Evolutionary conservation across 1,140 invertebrate genomes (phyloP).

Genomic region (Chelonus insularis): DNA sequence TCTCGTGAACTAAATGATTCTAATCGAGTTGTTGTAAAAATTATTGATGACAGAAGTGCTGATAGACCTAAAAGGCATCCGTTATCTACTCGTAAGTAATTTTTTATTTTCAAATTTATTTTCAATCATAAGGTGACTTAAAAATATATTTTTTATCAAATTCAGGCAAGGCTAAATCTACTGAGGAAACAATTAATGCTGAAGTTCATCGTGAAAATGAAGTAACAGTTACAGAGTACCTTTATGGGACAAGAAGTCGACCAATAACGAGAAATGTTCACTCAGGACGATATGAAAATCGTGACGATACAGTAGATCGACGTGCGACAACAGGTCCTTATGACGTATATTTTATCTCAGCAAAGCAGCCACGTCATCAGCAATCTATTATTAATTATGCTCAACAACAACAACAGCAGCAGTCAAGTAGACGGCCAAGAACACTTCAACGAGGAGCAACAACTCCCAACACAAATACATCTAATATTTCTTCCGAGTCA

Average conservation of each 20-base stretch:
- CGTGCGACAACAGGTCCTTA: conserved; percentile 43
- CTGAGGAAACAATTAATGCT: conserved; percentile 55
- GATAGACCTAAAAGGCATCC: conserved; percentile 43
- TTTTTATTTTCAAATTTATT: too few species aligned
- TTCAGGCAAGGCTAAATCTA: conserved; percentile 55
- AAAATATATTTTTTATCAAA: too few species aligned
- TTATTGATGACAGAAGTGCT: conserved; percentile 42
- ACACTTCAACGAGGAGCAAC: conserved; percentile 59
- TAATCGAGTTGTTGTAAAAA: conserved; percentile 50
- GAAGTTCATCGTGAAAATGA: conserved; percentile 59
- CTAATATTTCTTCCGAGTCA: conserved; percentile 38
- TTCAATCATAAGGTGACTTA: too few species aligned
- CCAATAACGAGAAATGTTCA: conserved; percentile 57
- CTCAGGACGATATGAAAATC: conserved; percentile 55
- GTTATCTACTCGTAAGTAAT: conserved; percentile 47
- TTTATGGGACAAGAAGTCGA: conserved; percentile 62
- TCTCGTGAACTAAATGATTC: conserved; percentile 50
- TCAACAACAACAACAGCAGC: conserved; percentile 40
- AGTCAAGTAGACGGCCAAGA: conserved; percentile 43
- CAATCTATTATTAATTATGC: conserved; percentile 21
- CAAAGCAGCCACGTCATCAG: conserved; percentile 44
- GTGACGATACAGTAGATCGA: conserved; percentile 49
- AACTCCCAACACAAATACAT: conserved; percentile 49
- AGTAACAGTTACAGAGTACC: conserved; percentile 62
- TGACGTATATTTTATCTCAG: conserved; percentile 60